Evolutionary conservation across 2,888 invertebrate genomes (phyloP), one percentile per base, ranked within the genome.

Genomic region (Thera britannica): DNA sequence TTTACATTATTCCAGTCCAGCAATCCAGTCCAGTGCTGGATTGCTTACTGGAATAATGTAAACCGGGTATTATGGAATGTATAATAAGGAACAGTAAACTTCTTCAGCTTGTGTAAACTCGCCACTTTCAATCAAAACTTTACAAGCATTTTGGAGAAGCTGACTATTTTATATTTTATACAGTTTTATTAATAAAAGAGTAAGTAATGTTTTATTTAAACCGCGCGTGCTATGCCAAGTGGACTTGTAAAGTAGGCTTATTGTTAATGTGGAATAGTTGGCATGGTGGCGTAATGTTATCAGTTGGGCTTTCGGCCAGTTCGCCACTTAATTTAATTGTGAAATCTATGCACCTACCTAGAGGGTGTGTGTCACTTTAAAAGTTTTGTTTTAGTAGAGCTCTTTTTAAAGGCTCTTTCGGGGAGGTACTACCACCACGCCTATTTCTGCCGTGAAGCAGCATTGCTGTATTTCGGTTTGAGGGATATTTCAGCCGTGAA

Each of bases 251-350:
- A 70, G 66, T 64, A 62, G 70, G 66, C 66, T 66, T 70, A 70
- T 70, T 70, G 70, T 70, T 70, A 66, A 70, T 70, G 70, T 70
- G 63, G 54, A 59, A 63, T 61, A 58, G 66, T 70, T 69, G 69
- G 69, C 70, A 54, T n/a, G 12, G 63, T 41, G 35, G 57, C 9
- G 52, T 51, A 48, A 62, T 58, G 58, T 59, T 70, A 70, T 70
- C 70, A 70, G 70, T 70, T 70, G 70, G 70, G 70, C 70, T 56
- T 61, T 60, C 9, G 54, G 66, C 70, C 70, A 70, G 70, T 61
- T 66, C 41, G 54, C 70, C 66, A 70, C 70, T 70, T 70, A 63
- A 70, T 66, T 66, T 70, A 70, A 70, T 70, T 70, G 63, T 64
- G 34, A 70, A 70, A 58, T 63, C 70, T 61, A 60, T 62, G 56